Evolutionary conservation across 2,888 invertebrate species (phyloP).

Genomic region (Pegoplata infirma): DNA sequence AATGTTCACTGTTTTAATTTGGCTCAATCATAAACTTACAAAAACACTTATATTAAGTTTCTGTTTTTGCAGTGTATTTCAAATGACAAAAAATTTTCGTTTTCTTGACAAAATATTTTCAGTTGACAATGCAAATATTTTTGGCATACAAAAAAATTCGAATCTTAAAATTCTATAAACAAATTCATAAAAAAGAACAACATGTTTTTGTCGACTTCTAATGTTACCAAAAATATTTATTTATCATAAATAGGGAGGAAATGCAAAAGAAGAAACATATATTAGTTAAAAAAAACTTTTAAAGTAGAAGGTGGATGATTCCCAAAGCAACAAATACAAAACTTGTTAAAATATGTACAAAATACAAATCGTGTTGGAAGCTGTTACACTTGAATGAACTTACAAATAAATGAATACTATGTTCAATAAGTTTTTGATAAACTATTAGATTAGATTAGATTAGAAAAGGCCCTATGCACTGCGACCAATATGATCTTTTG

Average conservation of each 20-base stretch:
- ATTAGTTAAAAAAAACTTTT: conserved; percentile 19
- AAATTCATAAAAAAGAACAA: conserved; percentile 44
- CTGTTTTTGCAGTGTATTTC: not conserved
- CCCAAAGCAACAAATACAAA: not conserved
- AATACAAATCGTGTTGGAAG: conserved; percentile 8
- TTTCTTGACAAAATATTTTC: not conserved
- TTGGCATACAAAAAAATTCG: not conserved
- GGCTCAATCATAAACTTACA: no score
- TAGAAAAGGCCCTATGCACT: no score
- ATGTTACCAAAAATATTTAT: conserved; percentile 1
- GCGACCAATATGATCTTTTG: no score
- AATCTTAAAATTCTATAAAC: conserved; percentile 9
- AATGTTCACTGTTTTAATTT: no score
- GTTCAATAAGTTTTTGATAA: not conserved
- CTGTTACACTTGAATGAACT: conserved; percentile 17
- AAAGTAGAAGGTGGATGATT: not conserved
- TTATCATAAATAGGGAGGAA: conserved; percentile 20
- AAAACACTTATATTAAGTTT: no score
- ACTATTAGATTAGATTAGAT: no score
- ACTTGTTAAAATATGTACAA: not conserved
- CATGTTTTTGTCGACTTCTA: conserved; percentile 27
- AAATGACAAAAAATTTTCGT: not conserved
- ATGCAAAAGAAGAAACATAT: conserved; percentile 5
- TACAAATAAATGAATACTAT: conserved; percentile 3
- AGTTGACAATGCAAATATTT: not conserved